A percentile compares a stretch with the other conserved stretches of the same genome.
These are phyloP conservation scores for Bolinopsis microptera DNA, from an alignment of 37 sponge, comb jelly and placozoan genomes.

Conservation along the genomic window DNA sequence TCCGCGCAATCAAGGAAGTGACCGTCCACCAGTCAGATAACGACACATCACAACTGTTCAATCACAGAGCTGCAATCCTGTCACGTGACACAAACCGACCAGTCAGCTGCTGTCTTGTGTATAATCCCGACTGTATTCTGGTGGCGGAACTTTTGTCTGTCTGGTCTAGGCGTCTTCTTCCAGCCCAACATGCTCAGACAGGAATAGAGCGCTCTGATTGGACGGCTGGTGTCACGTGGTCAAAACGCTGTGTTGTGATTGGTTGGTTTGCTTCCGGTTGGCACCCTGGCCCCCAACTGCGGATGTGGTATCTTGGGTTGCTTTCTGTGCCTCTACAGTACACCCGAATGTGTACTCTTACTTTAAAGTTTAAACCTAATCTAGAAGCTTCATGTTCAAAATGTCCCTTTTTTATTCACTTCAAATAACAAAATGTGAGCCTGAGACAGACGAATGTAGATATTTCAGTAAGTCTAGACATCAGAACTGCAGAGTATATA, in stretches of 20 bases:
- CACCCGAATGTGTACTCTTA: not conserved
- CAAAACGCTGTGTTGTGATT: not conserved
- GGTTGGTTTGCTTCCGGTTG: not conserved
- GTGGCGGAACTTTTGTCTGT: not conserved
- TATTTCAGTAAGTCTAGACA: too few species aligned
- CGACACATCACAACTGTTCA: not conserved
- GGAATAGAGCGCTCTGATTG: not conserved
- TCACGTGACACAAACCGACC: not conserved
- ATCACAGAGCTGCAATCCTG: not conserved
- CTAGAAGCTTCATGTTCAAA: too few species aligned
- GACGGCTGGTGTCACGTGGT: not conserved
- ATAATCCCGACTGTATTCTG: not conserved
- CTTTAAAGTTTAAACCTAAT: too few species aligned
- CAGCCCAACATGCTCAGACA: not conserved
- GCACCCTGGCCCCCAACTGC: not conserved
- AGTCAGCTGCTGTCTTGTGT: not conserved
- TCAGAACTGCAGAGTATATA: too few species aligned
- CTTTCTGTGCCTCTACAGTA: not conserved
- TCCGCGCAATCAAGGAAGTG: not conserved
- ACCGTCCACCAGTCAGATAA: not conserved
- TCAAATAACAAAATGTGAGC: too few species aligned
- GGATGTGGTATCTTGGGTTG: not conserved
- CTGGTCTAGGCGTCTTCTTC: not conserved
- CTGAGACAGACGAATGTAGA: too few species aligned
- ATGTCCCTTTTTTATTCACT: too few species aligned